Conservation (phyloP, 2,888 invertebrate species). For the Polymixis flavicincta region DNA sequence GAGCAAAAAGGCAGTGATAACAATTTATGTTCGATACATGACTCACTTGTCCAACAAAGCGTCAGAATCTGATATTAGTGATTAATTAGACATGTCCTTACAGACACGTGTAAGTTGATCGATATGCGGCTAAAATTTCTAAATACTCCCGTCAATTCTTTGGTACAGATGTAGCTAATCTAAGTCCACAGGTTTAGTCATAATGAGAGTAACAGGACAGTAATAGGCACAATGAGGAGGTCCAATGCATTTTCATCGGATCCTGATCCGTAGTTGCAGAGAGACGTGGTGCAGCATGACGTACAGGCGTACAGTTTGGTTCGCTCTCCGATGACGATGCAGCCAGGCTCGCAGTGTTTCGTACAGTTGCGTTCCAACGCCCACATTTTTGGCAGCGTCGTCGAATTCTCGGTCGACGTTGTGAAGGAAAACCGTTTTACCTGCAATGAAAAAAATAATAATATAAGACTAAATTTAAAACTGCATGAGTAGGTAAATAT, state of each 20-base stretch:
- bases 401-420: conserved; percentile 95
- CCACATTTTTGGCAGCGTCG: conserved; percentile 94
- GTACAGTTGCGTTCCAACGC: conserved; percentile 95
- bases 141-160: conserved; percentile 42
- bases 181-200: conserved; percentile 54
- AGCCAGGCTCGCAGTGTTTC: conserved; percentile 96
- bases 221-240: conserved; percentile 42
- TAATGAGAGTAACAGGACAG: conserved; percentile 48
- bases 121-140: conserved; percentile 30
- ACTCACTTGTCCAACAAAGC: background rate
- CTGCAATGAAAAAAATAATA: conserved; percentile 79
- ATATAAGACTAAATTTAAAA: conserved; percentile 15
- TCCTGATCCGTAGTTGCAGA: conserved; percentile 94
- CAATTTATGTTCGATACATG: background rate
- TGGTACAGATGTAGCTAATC: conserved; percentile 39
- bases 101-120: conserved; percentile 9
- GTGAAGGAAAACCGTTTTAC: conserved; percentile 96
- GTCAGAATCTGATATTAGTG: background rate
- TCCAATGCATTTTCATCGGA: conserved; percentile 61
- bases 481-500: conserved; percentile 13
- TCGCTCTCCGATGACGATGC: conserved; percentile 96
- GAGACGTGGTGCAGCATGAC: conserved; percentile 94
- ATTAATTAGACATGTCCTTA: conserved; percentile 1
- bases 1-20: conserved; percentile 17
- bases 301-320: conserved; percentile 97